phyloP scores from a whole-genome alignment of 2,113 vertebrate species.

The Lota lota region DNA sequence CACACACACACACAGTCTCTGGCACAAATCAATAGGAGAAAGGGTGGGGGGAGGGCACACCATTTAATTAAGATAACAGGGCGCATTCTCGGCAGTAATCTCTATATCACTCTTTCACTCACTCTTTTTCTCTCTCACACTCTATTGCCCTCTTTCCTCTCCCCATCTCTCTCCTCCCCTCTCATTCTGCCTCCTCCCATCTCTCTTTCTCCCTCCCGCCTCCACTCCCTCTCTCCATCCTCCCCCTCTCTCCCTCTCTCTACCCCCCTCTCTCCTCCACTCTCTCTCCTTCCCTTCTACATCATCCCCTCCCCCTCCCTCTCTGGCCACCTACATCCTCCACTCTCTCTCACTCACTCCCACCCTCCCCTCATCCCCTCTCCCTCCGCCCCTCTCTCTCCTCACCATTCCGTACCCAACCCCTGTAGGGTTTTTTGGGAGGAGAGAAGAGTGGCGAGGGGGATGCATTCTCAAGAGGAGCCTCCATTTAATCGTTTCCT shows the following conservation, averaged over 20 bases:
- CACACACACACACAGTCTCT: slow-evolving; percentile 37
- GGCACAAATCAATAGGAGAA: slow-evolving; percentile 60
- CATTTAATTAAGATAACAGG: slow-evolving; percentile 74
- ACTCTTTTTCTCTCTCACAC: slow-evolving; percentile 26
- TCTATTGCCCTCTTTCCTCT: slow-evolving; percentile 11
- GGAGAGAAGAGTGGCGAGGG: too few relatives aligned
- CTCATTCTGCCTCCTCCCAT: slow-evolving; percentile 4
- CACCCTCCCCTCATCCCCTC: too few relatives aligned
- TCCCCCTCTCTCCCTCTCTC: background rate
- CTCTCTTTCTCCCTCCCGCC: background rate
- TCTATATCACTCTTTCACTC: slow-evolving; percentile 30
- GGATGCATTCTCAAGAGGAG: background rate
- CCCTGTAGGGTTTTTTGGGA: too few relatives aligned
- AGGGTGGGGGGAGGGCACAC: slow-evolving; percentile 47
- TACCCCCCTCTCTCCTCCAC: background rate
- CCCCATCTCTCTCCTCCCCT: background rate
- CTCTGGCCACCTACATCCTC: too few relatives aligned
- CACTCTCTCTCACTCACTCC: too few relatives aligned
- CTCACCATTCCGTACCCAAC: too few relatives aligned
- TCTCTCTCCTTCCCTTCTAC: too few relatives aligned
- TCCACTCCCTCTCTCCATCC: background rate
- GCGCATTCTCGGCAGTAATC: slow-evolving; percentile 56
- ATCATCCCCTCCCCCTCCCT: too few relatives aligned
- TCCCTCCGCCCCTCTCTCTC: too few relatives aligned
- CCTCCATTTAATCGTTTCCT: background rate